These are phyloP conservation scores for Colius striatus DNA, from an alignment of 2,113 vertebrate species.

Conservation along the genomic window DNA sequence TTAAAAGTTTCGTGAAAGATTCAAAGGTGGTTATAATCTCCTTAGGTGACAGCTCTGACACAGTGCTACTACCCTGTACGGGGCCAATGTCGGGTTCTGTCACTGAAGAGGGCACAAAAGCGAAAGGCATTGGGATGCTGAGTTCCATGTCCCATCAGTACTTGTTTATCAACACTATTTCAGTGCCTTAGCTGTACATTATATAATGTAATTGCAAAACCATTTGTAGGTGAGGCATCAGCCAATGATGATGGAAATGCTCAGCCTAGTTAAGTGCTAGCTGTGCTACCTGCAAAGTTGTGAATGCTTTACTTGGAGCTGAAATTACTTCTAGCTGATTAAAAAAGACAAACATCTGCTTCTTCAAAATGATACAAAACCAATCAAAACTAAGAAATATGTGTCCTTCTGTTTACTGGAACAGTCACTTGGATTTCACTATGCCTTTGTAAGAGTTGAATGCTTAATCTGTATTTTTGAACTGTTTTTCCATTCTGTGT, in stretches of 20 bases:
- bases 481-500: not conserved
- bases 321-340: not conserved
- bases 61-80: conserved; percentile 38
- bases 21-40: conserved; percentile 51
- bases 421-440: not conserved
- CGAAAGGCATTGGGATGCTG: conserved; percentile 50
- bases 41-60: conserved; percentile 61
- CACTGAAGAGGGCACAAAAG: conserved; percentile 42
- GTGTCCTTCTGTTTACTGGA: not conserved
- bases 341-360: not conserved
- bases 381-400: not conserved
- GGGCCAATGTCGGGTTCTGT: conserved; percentile 47
- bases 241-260: not conserved
- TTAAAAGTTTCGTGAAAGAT: conserved; percentile 72
- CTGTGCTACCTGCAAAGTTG: not conserved
- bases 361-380: not conserved
- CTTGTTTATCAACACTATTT: conserved; percentile 42
- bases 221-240: not conserved
- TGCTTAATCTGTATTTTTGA: not conserved
- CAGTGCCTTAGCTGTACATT: conserved; percentile 46
- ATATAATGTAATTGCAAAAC: not conserved
- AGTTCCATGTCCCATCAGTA: not conserved
- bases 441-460: not conserved
- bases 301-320: not conserved
- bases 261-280: not conserved